Base-by-base conservation (phyloP, 2,888 invertebrate genomes). In the Drosophila nigricruria region DNA sequence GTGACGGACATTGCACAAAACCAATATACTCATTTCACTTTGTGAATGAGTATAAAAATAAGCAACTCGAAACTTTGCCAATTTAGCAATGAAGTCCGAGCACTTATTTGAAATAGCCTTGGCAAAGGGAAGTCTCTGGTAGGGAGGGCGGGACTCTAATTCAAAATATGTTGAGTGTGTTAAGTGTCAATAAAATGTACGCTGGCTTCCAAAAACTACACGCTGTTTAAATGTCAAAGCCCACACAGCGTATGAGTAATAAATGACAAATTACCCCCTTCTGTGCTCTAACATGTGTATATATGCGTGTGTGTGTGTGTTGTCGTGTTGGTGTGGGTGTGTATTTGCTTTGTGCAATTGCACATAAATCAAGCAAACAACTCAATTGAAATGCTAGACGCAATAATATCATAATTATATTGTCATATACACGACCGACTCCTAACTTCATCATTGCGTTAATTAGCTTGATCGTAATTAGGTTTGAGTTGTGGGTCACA, bases 291-390 rank as follows among this genome's bases (percentile, higher is more conserved):
- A 61, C 49, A 34, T 47, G 54, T 20, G 36, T 47, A 47, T 49
- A 58, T 73, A 70, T 65, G 23, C 25, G 42, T n/a, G 62, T 27
- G 38, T 32, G 45, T 18, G 12, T 30, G 38, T 49, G 38, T 38
- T n/a, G n/a, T n/a, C n/a, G 50, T 57, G 23, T 62, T 36, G 34
- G 63, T 53, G 66, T 57, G 45, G 25, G 52, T 50, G 50, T 52
- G 63, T 81, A 73, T 75, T 75, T 79, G 79, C 72, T 79, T 72
- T 83, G 81, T 84, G 76, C 82, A 83, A 81, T 84, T 87, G 85
- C 88, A 81, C 79, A 84, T 84, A 84, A 84, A 84, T 84, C 84
- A 84, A 85, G 81, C 77, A 85, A 86, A 70, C 79, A 84, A 88
- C 72, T 85, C 84, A 88, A 84, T 84, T 84, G 85, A 84, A 84